phyloP scores from a whole-genome alignment of 1,140 invertebrate genomes.

The Caenorhabditis elegans region WBcel235 BX284603.4:9439501-9440000 shows the following conservation, averaged over 20 bases:
- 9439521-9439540: neutral
- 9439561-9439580: too few species aligned
- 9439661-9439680: too few species aligned
- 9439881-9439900: too few species aligned
- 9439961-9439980: constrained; percentile 56
- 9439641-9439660: too few species aligned
- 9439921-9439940: constrained; percentile 8
- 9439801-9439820: neutral
- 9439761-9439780: neutral
- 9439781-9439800: constrained; percentile 3
- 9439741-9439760: neutral
- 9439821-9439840: neutral
- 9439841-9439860: neutral
- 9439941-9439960: constrained; percentile 53
- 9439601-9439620: too few species aligned
- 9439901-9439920: constrained; percentile 25
- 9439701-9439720: neutral
- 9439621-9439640: too few species aligned
- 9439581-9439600: too few species aligned
- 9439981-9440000: constrained; percentile 54
- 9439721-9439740: neutral
- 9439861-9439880: too few species aligned
- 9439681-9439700: too few species aligned
- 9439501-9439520: neutral
- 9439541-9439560: neutral